Evolutionary conservation across 2,797 vertebrate genomes (phyloP), one percentile per base, ranked within the genome.

Genomic region (Schizothorax lantsangensis): DNA sequence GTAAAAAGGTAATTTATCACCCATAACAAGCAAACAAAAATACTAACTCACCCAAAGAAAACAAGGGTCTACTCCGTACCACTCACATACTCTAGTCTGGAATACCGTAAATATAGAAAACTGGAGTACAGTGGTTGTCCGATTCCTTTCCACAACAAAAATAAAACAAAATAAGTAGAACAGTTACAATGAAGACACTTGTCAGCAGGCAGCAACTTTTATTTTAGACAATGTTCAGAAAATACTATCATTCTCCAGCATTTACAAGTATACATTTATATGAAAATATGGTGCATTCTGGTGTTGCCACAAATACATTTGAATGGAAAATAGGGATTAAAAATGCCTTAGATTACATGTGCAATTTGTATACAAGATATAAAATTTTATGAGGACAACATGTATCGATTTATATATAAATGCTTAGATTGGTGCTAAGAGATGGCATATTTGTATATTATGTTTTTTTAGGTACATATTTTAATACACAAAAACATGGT

Each of bases 261-360:
- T 52, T 12, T 36, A 12, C 17, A 23, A 21, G 47, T 33, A 14
- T 36, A 36, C 36, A 2, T 36, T 57, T 36, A 43, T 6, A 45
- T 66, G 23, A 66, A 43, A 66, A 80, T 9, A 26, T 80, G 40
- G 15, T 79, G 77, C 54, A 62, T 36, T 59, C 75, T 38, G 52
- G 52, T 38, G 36, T 62, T 43, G 3, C 38, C 23, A 36, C 15
- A n/a, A 12, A 59, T 45, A 6, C 6, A 62, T 79, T 64, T 79
- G 78, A 59, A 45, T 79, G 38, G 4, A 64, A 64, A 30, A 64
- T 66, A 33, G 11, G 40, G 15, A 81, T 81, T 71, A 33, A 57
- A 57, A 19, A 12, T 57, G 54, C 21, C 21, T 57, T 57, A 9
- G 54, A 57, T 8, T 57, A 57, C 6, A 57, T 57, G 2, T 8